These are phyloP conservation scores for Trilocha varians DNA, from an alignment of 2,888 invertebrate species.

Conservation along the genomic window DNA sequence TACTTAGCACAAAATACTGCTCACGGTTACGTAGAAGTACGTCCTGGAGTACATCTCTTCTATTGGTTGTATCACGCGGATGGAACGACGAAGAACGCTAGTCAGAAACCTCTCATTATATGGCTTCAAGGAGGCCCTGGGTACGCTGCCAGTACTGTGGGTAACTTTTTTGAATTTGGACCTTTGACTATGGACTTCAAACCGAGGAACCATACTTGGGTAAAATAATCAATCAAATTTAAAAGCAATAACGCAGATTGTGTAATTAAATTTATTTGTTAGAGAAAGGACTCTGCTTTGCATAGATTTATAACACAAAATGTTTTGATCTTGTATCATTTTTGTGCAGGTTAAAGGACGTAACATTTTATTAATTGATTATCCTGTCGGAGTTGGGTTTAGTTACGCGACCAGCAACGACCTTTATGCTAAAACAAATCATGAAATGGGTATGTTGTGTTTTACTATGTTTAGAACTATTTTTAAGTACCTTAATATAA, in stretches of 20 bases:
- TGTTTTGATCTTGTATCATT: too few relatives aligned
- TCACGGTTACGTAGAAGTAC: conserved; percentile 83
- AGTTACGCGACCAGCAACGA: conserved; percentile 78
- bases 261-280: too few relatives aligned
- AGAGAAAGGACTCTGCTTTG: too few relatives aligned
- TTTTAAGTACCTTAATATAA: too few relatives aligned
- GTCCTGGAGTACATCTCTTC: conserved; percentile 84
- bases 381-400: conserved; percentile 91
- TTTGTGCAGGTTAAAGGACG: conserved; percentile 79
- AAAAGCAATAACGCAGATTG: too few relatives aligned
- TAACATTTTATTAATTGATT: conserved; percentile 90
- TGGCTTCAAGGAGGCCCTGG: conserved; percentile 95
- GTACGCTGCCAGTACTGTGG: conserved; percentile 86
- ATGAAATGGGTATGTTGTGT: conserved; percentile 43
- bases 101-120: conserved; percentile 80
- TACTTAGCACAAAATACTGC: conserved; percentile 29
- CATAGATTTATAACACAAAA: too few relatives aligned
- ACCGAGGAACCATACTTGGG: conserved; percentile 84
- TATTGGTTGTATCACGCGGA: conserved; percentile 91
- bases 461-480: too few relatives aligned
- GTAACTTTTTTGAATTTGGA: conserved; percentile 89
- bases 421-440: conserved; percentile 41
- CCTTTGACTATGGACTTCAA: conserved; percentile 78
- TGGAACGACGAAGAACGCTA: conserved; percentile 66
- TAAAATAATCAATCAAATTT: too few relatives aligned